Evolutionary conservation across 2,888 invertebrate species (phyloP).

Genomic region (Hirtodrosophila duncani): DNA sequence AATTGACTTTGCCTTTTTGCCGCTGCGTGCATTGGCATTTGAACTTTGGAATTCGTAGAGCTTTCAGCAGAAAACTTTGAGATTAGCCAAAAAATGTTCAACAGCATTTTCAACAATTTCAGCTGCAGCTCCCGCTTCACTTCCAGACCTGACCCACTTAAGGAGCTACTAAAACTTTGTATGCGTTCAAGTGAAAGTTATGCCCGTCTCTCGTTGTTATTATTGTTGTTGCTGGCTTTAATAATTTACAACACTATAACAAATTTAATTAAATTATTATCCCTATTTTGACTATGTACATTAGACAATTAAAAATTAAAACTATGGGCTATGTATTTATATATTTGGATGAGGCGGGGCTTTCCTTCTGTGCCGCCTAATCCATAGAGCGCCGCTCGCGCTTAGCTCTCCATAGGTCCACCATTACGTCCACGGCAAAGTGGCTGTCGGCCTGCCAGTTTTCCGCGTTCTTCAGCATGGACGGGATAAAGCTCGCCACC

Average conservation of each 20-base stretch:
- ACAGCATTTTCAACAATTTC: conserved; percentile 7
- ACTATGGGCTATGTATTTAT: too few species aligned
- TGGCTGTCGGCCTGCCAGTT: too few species aligned
- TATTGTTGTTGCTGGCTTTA: conserved; percentile 29
- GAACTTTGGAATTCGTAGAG: conserved; percentile 38
- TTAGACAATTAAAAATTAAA: conserved; percentile 16
- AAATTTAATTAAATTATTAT: too few species aligned
- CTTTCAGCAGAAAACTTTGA: conserved; percentile 33
- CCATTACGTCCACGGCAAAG: too few species aligned
- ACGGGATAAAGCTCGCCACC: too few species aligned
- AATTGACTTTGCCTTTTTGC: conserved; percentile 32
- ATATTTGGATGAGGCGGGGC: too few species aligned
- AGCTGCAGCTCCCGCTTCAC: too few species aligned
- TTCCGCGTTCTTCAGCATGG: too few species aligned
- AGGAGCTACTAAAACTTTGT: conserved; percentile 17
- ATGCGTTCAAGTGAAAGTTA: conserved; percentile 54
- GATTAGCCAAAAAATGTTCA: conserved; percentile 38
- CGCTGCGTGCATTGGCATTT: conserved; percentile 61
- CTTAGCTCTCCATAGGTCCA: too few species aligned
- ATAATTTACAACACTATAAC: conserved; percentile 66
- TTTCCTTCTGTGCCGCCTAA: too few species aligned
- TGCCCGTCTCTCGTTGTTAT: conserved; percentile 11
- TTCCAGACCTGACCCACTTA: conserved; percentile 53
- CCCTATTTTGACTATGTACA: conserved; percentile 11
- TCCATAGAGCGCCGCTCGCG: too few species aligned